Percentiles rank a stretch among this genome's conserved stretches.
Conservation (phyloP, 2,797 vertebrate genomes). For the Sebastes umbrosus region DNA sequence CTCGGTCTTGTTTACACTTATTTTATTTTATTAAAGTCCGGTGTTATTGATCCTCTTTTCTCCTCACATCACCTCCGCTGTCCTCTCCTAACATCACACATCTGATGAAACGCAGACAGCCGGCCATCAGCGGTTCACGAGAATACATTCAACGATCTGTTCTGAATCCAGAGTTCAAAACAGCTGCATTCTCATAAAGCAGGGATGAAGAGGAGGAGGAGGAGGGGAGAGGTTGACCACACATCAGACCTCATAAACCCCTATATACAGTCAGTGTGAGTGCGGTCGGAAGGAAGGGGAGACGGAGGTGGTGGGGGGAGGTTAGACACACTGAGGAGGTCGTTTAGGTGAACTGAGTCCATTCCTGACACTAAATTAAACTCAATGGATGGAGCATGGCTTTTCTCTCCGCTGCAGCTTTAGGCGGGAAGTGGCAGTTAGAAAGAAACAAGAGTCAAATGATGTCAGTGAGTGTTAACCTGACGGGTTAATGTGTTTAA, state of each 20-base stretch:
- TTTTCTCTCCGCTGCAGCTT: too few species aligned
- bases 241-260: conserved; percentile 37
- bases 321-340: neutral
- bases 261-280: neutral
- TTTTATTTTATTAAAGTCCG: too few species aligned
- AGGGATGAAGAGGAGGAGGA: neutral
- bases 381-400: neutral
- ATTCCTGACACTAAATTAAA: neutral
- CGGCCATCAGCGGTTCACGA: neutral
- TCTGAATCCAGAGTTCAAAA: neutral
- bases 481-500: neutral
- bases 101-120: neutral
- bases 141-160: neutral
- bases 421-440: too few species aligned
- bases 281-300: conserved; percentile 36
- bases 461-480: neutral
- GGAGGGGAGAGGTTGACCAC: conserved; percentile 20
- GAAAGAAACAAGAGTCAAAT: neutral
- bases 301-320: neutral
- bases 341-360: neutral
- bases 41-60: neutral
- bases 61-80: neutral
- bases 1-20: too few species aligned
- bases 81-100: neutral
- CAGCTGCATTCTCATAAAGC: conserved; percentile 5